A percentile compares a stretch with the other conserved stretches of the same genome.
Evolutionary conservation across 1,140 invertebrate species (phyloP).

Genomic region (Pogonomyrmex barbatus): DNA sequence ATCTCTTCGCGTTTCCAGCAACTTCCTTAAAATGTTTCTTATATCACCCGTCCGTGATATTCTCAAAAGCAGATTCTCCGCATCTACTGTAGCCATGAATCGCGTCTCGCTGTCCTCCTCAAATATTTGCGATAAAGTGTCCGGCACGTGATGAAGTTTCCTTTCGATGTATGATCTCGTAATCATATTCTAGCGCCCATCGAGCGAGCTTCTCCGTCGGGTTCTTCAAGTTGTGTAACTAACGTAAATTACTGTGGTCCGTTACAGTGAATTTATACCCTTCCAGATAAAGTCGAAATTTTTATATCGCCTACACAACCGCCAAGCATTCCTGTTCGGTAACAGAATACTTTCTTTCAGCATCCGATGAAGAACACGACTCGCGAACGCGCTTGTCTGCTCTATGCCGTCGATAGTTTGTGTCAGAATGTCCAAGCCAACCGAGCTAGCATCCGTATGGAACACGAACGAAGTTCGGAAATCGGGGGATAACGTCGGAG

Average conservation of each 20-base stretch:
- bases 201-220: background rate
- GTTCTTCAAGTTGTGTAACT: background rate
- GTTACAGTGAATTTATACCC: background rate
- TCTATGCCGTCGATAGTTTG: no score
- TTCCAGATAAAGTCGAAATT: background rate
- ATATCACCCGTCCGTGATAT: background rate
- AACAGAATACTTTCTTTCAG: background rate
- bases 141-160: background rate
- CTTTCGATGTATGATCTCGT: background rate
- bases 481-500: no score
- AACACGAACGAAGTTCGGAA: no score
- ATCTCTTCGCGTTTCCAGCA: background rate
- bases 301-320: background rate
- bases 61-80: no score
- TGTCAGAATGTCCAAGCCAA: background rate
- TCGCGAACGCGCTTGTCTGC: background rate
- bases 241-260: background rate
- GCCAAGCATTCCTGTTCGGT: background rate
- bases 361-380: background rate
- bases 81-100: no score
- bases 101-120: accelerated
- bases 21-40: background rate
- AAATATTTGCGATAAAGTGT: background rate
- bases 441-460: no score
- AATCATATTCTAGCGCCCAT: background rate